phyloP scores from a whole-genome alignment of 2,888 invertebrate genomes.

The Hirtodrosophila histrioides region DNA sequence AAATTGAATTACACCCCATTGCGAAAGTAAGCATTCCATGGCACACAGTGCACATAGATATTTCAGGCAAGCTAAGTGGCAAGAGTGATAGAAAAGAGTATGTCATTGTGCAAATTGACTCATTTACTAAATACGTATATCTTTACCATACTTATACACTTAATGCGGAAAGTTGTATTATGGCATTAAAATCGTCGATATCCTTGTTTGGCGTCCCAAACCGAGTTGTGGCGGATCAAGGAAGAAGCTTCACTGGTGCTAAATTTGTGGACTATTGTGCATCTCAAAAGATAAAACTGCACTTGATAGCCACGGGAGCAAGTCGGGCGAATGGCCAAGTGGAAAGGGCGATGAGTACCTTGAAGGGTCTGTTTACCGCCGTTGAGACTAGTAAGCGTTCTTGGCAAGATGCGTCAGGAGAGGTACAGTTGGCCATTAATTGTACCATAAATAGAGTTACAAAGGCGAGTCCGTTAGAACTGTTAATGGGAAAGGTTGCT shows the following conservation, averaged over 20 bases:
- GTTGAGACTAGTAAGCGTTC: neutral
- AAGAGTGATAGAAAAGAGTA: slow-evolving; percentile 9
- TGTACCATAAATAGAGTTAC: too few species aligned
- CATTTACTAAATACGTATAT: slow-evolving; percentile 3
- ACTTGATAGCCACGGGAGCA: slow-evolving; percentile 12
- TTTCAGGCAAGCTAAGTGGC: slow-evolving; percentile 1
- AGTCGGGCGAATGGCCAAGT: slow-evolving; percentile 8
- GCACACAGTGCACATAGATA: slow-evolving; percentile 10
- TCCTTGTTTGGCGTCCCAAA: slow-evolving; percentile 15
- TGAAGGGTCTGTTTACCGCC: slow-evolving; percentile 3
- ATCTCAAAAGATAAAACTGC: slow-evolving; percentile 13
- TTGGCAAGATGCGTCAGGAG: slow-evolving; percentile 1
- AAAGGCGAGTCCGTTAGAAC: too few species aligned
- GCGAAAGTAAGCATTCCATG: slow-evolving; percentile 8
- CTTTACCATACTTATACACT: neutral
- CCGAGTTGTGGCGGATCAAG: slow-evolving; percentile 27
- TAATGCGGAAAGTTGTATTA: slow-evolving; percentile 12
- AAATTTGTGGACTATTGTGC: slow-evolving; percentile 5
- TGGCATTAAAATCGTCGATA: slow-evolving; percentile 9
- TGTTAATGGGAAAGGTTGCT: too few species aligned
- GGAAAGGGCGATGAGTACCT: neutral
- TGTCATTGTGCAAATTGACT: slow-evolving; percentile 2
- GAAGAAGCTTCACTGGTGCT: slow-evolving; percentile 12
- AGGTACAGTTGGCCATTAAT: too few species aligned
- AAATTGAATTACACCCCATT: slow-evolving; percentile 13